A percentile compares a stretch with the other conserved stretches of the same genome.
These are phyloP conservation scores for Augiades crinisus DNA, from an alignment of 2,888 invertebrate genomes.

Conservation along the genomic window DNA sequence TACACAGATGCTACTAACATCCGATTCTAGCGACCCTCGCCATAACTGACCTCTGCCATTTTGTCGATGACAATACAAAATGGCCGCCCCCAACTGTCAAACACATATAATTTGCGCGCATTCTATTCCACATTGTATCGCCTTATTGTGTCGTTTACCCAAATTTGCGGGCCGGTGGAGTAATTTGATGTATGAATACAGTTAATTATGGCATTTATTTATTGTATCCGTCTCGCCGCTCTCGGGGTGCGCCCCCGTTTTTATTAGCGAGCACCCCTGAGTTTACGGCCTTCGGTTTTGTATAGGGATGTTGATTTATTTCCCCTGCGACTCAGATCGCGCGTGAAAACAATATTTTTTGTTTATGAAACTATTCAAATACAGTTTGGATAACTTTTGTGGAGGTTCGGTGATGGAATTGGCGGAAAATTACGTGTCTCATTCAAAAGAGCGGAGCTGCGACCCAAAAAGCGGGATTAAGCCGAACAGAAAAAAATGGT, in stretches of 20 bases:
- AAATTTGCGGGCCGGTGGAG: slow-evolving; percentile 49
- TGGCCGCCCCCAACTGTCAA: slow-evolving; percentile 65
- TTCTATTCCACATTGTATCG: slow-evolving; percentile 41
- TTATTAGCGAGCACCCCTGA: slow-evolving; percentile 62
- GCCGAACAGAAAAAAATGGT: slow-evolving; percentile 36
- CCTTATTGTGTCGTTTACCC: slow-evolving; percentile 48
- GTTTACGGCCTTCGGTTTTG: slow-evolving; percentile 49
- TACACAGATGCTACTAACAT: slow-evolving; percentile 37
- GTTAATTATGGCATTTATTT: slow-evolving; percentile 75
- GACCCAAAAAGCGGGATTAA: slow-evolving; percentile 43
- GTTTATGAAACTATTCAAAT: slow-evolving; percentile 23
- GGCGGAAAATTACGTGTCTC: slow-evolving; percentile 40
- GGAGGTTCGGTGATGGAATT: slow-evolving; percentile 39
- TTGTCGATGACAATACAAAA: slow-evolving; percentile 56
- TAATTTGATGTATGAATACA: slow-evolving; percentile 73
- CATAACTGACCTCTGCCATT: slow-evolving; percentile 50
- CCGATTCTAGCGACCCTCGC: slow-evolving; percentile 24
- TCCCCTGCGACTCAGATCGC: slow-evolving; percentile 35
- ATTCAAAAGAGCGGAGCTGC: slow-evolving; percentile 10
- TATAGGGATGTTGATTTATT: slow-evolving; percentile 55
- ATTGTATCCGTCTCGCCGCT: slow-evolving; percentile 71
- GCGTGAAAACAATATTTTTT: slow-evolving; percentile 35
- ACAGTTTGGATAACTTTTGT: slow-evolving; percentile 30
- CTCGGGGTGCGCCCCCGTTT: slow-evolving; percentile 54
- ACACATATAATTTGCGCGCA: slow-evolving; percentile 56